Evolutionary conservation across 2,888 invertebrate genomes (phyloP), one percentile per base, ranked within the genome.

Genomic region (Mayetiola destructor): DNA sequence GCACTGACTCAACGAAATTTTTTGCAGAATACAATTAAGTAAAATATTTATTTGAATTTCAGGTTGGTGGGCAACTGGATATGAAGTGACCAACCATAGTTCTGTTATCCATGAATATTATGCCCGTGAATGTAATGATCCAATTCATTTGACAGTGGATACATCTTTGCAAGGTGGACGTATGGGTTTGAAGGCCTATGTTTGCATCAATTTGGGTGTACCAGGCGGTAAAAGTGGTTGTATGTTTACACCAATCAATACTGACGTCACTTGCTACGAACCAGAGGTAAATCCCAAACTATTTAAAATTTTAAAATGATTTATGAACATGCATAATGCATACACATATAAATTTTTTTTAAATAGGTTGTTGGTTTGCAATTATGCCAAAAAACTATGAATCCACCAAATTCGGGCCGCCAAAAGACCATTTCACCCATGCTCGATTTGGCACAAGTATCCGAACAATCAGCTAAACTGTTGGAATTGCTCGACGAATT

Each of bases 61-160:
- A 78, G 79, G 99, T 23, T 99, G 99, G 99, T 97, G 88, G 88
- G 95, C 96, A 1, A 99, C 97, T 0, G 95, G 96, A 56, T 85
- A 90, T 64, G 96, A 97, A 73, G 93, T 99, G 40, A 94, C 96
- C 0, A 93, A 91, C 68, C 95, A 95, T 74, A 95, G 95, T 57
- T 90, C 93, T 0, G 88, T 96, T 57, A 96, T 96, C 69, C 96
- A 96, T 68, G 95, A 96, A 70, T 96, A 96, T 75, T 96, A 96
- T 72, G 82, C 93, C 12, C 81, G 94, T 61, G 95, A 95, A 75
- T 91, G 92, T 69, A 87, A 87, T 65, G 88, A 87, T 72, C 95
- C 96, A 0, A 85, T 99, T 48, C 95, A 97, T 72, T 78, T 99
- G 63, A 95, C 96, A 14, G 81, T 99, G 57, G 97, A 99, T 73